Evolutionary conservation across 1,140 invertebrate genomes (phyloP).

Genomic region (Cryptotermes secundus): DNA sequence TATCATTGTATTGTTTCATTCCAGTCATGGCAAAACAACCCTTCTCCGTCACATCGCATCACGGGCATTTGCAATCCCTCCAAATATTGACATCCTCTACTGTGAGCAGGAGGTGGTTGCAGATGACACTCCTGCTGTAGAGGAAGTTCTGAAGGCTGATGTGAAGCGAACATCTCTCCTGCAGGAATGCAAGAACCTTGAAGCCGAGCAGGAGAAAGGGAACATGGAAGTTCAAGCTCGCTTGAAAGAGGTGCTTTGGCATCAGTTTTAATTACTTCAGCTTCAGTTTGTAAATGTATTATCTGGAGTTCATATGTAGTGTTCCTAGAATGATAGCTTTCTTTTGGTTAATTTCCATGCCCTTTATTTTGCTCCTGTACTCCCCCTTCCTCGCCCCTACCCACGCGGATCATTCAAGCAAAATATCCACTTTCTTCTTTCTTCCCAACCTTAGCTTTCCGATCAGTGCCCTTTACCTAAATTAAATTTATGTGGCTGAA

Average conservation of each 20-base stretch:
- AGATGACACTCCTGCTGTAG: conserved; percentile 87
- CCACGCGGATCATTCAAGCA: too few species aligned
- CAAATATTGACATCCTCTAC: conserved; percentile 95
- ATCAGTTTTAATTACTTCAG: too few species aligned
- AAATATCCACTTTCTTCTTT: too few species aligned
- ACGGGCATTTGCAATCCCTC: conserved; percentile 87
- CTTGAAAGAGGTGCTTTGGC: conserved; percentile 74
- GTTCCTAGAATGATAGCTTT: too few species aligned
- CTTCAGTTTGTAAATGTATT: too few species aligned
- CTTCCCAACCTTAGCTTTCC: too few species aligned
- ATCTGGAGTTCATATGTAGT: too few species aligned
- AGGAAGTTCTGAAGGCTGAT: conserved; percentile 91
- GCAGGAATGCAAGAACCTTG: conserved; percentile 80
- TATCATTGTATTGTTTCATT: conserved; percentile 39
- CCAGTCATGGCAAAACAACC: conserved; percentile 97
- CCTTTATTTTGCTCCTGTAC: too few species aligned
- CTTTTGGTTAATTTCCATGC: too few species aligned
- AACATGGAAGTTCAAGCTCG: conserved; percentile 70
- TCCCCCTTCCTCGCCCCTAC: too few species aligned
- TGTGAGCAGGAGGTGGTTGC: conserved; percentile 99
- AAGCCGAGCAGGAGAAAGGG: conserved; percentile 65
- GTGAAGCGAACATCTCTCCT: conserved; percentile 81
- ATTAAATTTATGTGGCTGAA: too few species aligned
- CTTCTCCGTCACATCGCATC: conserved; percentile 89
- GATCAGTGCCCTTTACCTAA: too few species aligned